These are phyloP conservation scores for Drosophila mauritiana DNA, from an alignment of 1,140 invertebrate species.

Conservation along the genomic window DNA sequence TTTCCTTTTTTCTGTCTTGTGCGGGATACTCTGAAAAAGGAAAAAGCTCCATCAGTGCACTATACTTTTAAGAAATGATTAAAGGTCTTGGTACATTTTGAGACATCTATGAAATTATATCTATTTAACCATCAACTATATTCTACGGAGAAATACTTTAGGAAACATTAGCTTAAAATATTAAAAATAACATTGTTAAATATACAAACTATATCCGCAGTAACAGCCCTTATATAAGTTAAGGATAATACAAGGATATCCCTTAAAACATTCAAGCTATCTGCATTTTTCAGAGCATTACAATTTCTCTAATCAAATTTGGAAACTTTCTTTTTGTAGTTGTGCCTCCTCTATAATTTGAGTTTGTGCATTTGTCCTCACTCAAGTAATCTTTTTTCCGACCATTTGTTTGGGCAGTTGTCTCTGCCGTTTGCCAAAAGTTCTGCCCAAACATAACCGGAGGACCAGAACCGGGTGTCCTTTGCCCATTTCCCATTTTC, in stretches of 20 bases:
- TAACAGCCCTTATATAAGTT: not conserved
- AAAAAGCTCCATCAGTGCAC: not conserved
- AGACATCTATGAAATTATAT: not conserved
- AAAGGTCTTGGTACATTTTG: not conserved
- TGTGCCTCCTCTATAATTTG: constrained; percentile 21
- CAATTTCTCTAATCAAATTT: not conserved
- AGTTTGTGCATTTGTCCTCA: constrained; percentile 46
- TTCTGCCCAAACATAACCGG: constrained; percentile 33
- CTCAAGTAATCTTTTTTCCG: constrained; percentile 46
- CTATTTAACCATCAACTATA: too few species aligned
- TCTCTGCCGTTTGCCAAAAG: constrained; percentile 42
- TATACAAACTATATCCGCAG: too few species aligned
- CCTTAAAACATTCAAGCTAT: not conserved
- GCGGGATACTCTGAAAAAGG: constrained; percentile 2
- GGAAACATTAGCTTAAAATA: too few species aligned
- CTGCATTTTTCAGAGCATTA: constrained; percentile 3
- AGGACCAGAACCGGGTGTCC: not conserved
- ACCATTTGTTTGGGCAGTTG: constrained; percentile 38
- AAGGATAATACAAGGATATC: too few species aligned
- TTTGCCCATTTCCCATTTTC: not conserved
- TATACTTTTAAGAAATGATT: not conserved
- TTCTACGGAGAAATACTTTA: too few species aligned
- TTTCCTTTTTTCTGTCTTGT: constrained; percentile 25
- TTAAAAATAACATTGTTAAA: too few species aligned
- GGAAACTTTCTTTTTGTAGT: not conserved